Base-by-base conservation (phyloP, 2,888 invertebrate genomes). In the Megamerina dolium region DNA sequence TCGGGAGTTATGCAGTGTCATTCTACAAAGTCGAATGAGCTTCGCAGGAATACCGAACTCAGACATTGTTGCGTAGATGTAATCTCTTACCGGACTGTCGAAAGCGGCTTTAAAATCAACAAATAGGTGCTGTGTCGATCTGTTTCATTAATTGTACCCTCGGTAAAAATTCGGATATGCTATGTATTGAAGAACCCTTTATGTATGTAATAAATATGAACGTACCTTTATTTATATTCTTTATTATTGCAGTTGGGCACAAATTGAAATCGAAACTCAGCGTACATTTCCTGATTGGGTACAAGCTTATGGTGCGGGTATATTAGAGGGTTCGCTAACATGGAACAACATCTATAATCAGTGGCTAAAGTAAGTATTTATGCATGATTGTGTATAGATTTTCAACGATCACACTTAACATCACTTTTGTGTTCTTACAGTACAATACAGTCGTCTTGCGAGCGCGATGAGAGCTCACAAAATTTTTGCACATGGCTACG, bases 261-360 rank as follows among this genome's bases (percentile, higher is more conserved):
- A 81, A 53, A 73, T 91, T 45, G 87, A 89, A 73, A 79, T 91
- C 33, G 82, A 86, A 72, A 87, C 89, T 1, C 81, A 83, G 54
- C 74, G 77, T 18, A 75, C 76, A 4, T 86, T 82, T 67, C 79
- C 82, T 1, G 90, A 91, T 65, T 78, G 79, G 56, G 78, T 85
- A 32, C 92, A 92, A 73, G 89, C 90, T 0, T 89, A 83, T 66
- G 84, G 87, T 2, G 91, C 92, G 2, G 93, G 93, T 5, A 75
- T 87, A 31, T 77, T 87, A 1, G 92, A 93, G 68, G 92, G 90
- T 0, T 81, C 82, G 17, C 68, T 90, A 4, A 88, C 91, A 9
- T 84, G 84, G 81, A 82, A 82, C 49, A 75, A 87, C 43, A 87
- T 92, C 53, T 81, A 83, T 64, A 80, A 82, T 58, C 85, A 87